phyloP scores from a whole-genome alignment of 1,140 invertebrate genomes.

The Pygmarrhopalites habei region DNA sequence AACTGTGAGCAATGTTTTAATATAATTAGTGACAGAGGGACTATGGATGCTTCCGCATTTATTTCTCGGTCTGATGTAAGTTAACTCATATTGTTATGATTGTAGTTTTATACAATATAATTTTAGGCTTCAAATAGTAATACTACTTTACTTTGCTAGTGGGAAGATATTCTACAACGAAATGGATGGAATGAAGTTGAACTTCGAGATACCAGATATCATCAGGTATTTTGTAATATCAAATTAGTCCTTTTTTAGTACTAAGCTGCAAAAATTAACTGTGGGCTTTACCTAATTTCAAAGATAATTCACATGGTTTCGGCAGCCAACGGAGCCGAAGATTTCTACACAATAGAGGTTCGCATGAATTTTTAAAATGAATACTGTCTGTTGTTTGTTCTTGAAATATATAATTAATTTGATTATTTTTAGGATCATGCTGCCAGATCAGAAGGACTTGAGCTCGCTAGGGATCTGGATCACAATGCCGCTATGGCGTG shows the following conservation, averaged over 20 bases:
- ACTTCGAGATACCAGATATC: conserved; percentile 89
- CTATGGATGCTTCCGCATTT: conserved; percentile 96
- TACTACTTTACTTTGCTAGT: too few species aligned
- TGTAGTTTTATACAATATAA: background rate
- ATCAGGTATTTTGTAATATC: too few species aligned
- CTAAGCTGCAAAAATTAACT: too few species aligned
- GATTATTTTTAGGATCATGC: conserved; percentile 57
- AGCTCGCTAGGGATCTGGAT: conserved; percentile 76
- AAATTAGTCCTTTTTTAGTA: too few species aligned
- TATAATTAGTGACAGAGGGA: conserved; percentile 96
- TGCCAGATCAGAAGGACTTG: conserved; percentile 80
- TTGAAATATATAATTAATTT: too few species aligned
- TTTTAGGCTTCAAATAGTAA: too few species aligned
- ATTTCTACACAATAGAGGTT: conserved; percentile 81
- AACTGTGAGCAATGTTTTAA: too few species aligned
- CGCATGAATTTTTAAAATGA: too few species aligned
- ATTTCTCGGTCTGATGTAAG: too few species aligned
- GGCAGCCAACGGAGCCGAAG: conserved; percentile 94
- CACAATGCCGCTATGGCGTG: conserved; percentile 86
- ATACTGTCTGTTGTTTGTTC: background rate
- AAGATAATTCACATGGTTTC: conserved; percentile 90
- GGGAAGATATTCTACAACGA: conserved; percentile 81
- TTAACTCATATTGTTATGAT: background rate
- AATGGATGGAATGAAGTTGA: conserved; percentile 91
- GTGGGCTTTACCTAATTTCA: too few species aligned